Conservation (phyloP, 2,113 vertebrate species). For the Trogon melanurus region DNA sequence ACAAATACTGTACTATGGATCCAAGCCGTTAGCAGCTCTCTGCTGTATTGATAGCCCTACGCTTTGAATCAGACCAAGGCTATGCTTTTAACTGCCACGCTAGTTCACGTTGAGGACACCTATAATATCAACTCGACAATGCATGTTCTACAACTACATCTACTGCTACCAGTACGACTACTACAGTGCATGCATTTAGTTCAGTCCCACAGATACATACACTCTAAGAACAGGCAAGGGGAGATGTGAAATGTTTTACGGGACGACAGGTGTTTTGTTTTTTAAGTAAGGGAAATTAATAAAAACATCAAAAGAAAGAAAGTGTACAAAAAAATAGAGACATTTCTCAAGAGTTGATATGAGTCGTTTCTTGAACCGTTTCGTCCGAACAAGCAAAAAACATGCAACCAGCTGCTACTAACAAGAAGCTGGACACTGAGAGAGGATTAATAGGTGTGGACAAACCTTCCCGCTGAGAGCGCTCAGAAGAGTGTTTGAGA, state of each 20-base stretch:
- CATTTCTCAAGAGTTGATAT: slow-evolving; percentile 82
- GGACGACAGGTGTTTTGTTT: slow-evolving; percentile 81
- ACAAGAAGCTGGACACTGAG: slow-evolving; percentile 84
- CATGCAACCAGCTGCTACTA: slow-evolving; percentile 88
- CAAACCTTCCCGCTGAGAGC: slow-evolving; percentile 88
- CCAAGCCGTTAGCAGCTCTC: slow-evolving; percentile 70
- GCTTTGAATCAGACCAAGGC: slow-evolving; percentile 64
- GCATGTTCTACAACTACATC: slow-evolving; percentile 83
- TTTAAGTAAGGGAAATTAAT: slow-evolving; percentile 78
- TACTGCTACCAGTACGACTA: slow-evolving; percentile 80
- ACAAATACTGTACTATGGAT: slow-evolving; percentile 68
- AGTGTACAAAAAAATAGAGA: slow-evolving; percentile 74
- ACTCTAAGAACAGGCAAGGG: slow-evolving; percentile 85
- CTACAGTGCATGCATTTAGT: slow-evolving; percentile 85
- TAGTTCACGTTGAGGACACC: slow-evolving; percentile 56
- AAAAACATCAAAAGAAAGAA: slow-evolving; percentile 74
- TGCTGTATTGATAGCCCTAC: slow-evolving; percentile 59
- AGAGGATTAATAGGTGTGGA: slow-evolving; percentile 87
- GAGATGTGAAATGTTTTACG: slow-evolving; percentile 83
- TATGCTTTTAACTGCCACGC: slow-evolving; percentile 63
- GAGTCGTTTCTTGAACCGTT: slow-evolving; percentile 81
- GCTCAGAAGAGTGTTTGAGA: slow-evolving; percentile 89
- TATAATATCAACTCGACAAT: slow-evolving; percentile 83
- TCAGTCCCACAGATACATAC: slow-evolving; percentile 86
- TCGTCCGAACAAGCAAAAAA: slow-evolving; percentile 87